Percentiles rank a stretch among this genome's conserved stretches.
These are phyloP conservation scores for Talpa occidentalis DNA, from an alignment of 2,113 vertebrate genomes.

Conservation along the genomic window DNA sequence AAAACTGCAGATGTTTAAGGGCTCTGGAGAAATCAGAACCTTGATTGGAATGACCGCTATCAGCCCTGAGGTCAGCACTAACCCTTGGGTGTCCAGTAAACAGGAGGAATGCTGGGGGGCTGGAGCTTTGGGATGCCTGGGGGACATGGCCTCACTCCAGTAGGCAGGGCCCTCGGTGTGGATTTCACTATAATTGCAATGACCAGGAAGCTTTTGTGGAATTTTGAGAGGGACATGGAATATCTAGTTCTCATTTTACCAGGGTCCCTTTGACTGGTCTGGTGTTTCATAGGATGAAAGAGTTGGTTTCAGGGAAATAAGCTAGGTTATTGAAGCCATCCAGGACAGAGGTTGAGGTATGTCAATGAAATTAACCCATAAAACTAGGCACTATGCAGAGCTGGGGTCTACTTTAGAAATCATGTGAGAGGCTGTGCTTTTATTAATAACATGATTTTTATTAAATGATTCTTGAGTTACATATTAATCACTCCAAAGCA, in stretches of 20 bases:
- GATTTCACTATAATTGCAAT: neutral
- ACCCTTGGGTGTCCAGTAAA: neutral
- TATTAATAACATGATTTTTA: constrained; percentile 18
- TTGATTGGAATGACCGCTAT: neutral
- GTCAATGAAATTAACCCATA: neutral
- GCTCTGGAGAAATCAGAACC: neutral
- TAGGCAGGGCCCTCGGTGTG: neutral
- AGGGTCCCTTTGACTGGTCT: neutral
- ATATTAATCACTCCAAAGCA: constrained; percentile 51
- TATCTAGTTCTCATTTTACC: neutral
- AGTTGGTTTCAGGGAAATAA: neutral
- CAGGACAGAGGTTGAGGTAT: neutral
- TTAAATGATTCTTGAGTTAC: constrained; percentile 37
- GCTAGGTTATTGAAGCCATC: neutral
- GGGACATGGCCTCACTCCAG: neutral
- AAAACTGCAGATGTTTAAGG: neutral
- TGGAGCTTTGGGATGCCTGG: neutral
- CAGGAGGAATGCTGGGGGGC: neutral
- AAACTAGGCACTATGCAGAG: neutral
- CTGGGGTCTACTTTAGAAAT: neutral
- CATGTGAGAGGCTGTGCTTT: neutral
- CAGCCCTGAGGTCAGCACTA: neutral
- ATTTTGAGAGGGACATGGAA: neutral
- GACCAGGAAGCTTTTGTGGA: neutral
- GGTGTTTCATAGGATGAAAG: neutral